These are phyloP conservation scores for Yponomeuta evonymella DNA, from an alignment of 2,888 invertebrate genomes.

Conservation along the genomic window DNA sequence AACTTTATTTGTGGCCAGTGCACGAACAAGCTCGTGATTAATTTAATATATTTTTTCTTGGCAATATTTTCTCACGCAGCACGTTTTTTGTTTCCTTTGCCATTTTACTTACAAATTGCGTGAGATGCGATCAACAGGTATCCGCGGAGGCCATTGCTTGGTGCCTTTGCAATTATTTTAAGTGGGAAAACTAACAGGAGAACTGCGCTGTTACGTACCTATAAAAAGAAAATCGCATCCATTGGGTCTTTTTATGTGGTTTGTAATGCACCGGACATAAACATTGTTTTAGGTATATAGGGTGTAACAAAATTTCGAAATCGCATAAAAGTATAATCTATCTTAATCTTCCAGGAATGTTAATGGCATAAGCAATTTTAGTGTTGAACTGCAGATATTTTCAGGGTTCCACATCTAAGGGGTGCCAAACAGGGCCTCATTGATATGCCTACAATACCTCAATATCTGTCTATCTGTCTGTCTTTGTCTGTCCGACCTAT, in stretches of 20 bases:
- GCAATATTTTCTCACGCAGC: slow-evolving; percentile 54
- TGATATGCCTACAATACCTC: too few species aligned
- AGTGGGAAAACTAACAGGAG: background rate
- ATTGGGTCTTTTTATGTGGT: background rate
- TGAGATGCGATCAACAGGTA: slow-evolving; percentile 25
- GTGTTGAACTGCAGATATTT: too few species aligned
- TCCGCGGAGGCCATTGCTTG: slow-evolving; percentile 19
- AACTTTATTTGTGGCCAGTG: slow-evolving; percentile 40
- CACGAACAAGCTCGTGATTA: slow-evolving; percentile 59
- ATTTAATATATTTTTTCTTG: slow-evolving; percentile 65
- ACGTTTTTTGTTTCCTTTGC: slow-evolving; percentile 33
- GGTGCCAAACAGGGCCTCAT: too few species aligned
- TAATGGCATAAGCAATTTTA: too few species aligned
- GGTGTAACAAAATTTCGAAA: too few species aligned
- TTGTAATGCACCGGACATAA: too few species aligned
- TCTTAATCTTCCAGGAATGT: too few species aligned
- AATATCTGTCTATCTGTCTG: too few species aligned
- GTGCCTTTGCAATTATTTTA: background rate
- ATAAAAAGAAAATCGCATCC: background rate
- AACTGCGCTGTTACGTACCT: slow-evolving; percentile 26
- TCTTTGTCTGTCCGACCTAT: too few species aligned
- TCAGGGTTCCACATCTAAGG: too few species aligned
- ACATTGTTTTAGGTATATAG: too few species aligned
- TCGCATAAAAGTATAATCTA: too few species aligned
- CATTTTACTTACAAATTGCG: slow-evolving; percentile 15